These are phyloP conservation scores for Tenthredo amoena DNA, from an alignment of 2,888 invertebrate species.

Conservation along the genomic window DNA sequence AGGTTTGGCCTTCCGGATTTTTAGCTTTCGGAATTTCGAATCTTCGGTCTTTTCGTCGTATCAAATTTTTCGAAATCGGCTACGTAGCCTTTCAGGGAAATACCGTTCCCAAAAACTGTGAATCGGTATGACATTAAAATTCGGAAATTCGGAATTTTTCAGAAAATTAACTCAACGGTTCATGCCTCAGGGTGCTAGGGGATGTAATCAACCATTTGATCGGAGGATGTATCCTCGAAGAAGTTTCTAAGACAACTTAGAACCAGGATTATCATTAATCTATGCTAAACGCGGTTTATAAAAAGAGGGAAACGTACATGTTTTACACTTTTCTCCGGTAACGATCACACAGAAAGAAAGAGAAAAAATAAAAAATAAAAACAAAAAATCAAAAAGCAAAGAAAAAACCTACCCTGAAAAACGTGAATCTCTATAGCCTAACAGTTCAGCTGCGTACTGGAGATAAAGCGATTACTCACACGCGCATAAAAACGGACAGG, in stretches of 20 bases:
- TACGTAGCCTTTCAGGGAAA: too few species aligned
- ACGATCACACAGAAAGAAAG: neutral
- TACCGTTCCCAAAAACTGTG: too few species aligned
- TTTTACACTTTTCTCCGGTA: slow-evolving; percentile 15
- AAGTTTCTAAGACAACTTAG: neutral
- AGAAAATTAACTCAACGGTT: too few species aligned
- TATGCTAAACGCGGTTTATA: neutral
- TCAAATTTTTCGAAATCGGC: too few species aligned
- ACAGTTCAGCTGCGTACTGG: slow-evolving; percentile 23
- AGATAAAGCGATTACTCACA: slow-evolving; percentile 44
- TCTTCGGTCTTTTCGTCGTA: too few species aligned
- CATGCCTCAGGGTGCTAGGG: too few species aligned
- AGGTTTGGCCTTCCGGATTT: too few species aligned
- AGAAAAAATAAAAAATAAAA: neutral
- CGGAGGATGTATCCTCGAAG: neutral
- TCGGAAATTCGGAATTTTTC: too few species aligned
- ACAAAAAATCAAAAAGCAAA: neutral
- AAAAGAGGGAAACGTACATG: neutral
- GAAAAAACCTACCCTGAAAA: neutral
- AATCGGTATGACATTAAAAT: too few species aligned
- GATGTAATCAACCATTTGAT: neutral
- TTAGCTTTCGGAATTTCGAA: too few species aligned
- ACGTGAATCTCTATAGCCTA: slow-evolving; percentile 14
- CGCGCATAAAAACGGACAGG: slow-evolving; percentile 38
- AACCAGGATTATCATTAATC: slow-evolving; percentile 9